Evolutionary conservation across 2,113 vertebrate species (phyloP).

Genomic region (Grus americana): DNA sequence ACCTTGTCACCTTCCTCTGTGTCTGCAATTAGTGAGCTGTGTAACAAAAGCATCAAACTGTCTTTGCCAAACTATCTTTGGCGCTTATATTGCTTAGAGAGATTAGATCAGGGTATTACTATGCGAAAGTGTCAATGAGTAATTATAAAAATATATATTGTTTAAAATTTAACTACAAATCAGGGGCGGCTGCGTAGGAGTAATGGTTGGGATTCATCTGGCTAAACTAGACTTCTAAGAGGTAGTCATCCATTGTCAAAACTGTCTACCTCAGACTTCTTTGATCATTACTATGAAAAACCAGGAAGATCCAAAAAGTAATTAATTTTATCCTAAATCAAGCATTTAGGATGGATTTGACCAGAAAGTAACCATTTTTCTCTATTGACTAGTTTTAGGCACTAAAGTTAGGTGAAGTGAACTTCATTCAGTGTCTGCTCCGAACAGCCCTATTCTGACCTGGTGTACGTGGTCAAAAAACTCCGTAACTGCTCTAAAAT

Average conservation of each 20-base stretch:
- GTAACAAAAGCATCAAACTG: not conserved
- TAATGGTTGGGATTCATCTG: not conserved
- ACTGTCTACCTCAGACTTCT: not conserved
- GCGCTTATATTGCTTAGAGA: not conserved
- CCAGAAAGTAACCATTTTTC: not conserved
- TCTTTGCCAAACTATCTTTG: not conserved
- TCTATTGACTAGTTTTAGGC: not conserved
- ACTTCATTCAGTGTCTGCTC: not conserved
- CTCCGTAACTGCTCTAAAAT: not conserved
- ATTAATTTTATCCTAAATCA: not conserved
- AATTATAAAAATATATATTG: not conserved
- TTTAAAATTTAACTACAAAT: not conserved
- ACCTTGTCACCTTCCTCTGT: not conserved
- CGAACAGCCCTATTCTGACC: not conserved
- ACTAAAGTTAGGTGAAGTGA: not conserved
- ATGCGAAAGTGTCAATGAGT: not conserved
- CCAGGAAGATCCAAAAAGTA: not conserved
- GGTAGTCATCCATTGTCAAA: not conserved
- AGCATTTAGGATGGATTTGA: not conserved
- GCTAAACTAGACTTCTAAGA: not conserved
- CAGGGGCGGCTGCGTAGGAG: not conserved
- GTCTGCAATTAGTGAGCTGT: not conserved
- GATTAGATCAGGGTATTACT: not conserved
- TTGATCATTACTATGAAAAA: not conserved
- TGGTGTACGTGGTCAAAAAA: not conserved